Base-by-base conservation (phyloP, 1,140 invertebrate species). In the Nylanderia fulva region DNA sequence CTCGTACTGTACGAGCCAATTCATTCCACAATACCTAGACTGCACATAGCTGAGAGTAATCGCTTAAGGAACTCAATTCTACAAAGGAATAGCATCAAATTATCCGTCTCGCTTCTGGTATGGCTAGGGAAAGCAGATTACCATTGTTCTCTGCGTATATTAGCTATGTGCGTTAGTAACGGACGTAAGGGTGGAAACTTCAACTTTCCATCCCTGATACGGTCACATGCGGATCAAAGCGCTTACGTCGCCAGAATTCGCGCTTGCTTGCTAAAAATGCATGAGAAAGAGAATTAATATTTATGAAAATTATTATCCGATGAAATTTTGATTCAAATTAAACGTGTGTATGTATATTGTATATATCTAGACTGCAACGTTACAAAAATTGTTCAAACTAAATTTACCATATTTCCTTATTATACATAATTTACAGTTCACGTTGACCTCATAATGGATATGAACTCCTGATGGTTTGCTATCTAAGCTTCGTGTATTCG, bases 301-400 rank as follows among this genome's bases (percentile, higher is more conserved):
- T 79, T 68, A 79, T 68, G 45, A 79, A 68, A 68, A 45, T 54
- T 58, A 74, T 74, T 74, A 74, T 56, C 33, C 24, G 13, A 48
- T 48, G 13, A 48, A 48, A 18, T 48, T 45, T 4, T 48, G 45
- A 42, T 18, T 48, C 15, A 15, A 18, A 5, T 48, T 48, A 48
- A 48, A 18, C 3, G 42, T 42, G 42, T 9, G 4, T 48, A 15
- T 1, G 13, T 48, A 15, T 48, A 4, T 5, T 15, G 45, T 18
- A 29, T 66, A 8, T 13, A 8, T 39, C 7, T 42, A 68, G 21
- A 79, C 24, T 11, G 15, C 29, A 24, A 77, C 64, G 66, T 66
- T 54, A 33, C 76, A n/a, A 27, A 9, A 36, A 39, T 27, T 52
- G 39, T 52, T 54, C 76, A n/a, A 68, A 21, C 21, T 36, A 24